Percentiles rank a stretch among this genome's conserved stretches.
Evolutionary conservation across 2,888 invertebrate genomes (phyloP).

Genomic region (Cerceris rybyensis): DNA sequence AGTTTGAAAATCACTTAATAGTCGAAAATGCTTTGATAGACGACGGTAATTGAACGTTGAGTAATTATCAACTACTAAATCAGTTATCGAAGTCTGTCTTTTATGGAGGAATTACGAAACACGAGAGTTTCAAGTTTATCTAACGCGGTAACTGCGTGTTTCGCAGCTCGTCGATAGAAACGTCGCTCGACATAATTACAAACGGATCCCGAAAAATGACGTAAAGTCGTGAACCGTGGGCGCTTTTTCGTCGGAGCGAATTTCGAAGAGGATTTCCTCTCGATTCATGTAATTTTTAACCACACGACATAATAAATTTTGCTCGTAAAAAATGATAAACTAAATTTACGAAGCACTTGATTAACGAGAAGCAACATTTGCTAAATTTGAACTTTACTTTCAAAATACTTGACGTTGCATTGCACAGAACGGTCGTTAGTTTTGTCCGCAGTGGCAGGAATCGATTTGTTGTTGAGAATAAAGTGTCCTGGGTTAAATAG

Average conservation of each 20-base stretch:
- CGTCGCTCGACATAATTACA: no score
- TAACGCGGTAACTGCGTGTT: background rate
- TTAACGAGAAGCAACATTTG: slow-evolving; percentile 49
- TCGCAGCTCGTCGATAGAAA: no score
- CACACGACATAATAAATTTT: background rate
- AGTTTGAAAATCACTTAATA: slow-evolving; percentile 4
- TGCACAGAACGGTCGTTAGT: background rate
- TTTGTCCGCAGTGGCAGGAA: no score
- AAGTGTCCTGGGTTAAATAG: background rate
- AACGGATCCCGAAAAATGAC: background rate
- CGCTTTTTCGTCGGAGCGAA: no score
- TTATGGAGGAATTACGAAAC: slow-evolving; percentile 19
- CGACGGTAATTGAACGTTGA: background rate
- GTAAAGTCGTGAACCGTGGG: no score
- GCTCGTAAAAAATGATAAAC: slow-evolving; percentile 41
- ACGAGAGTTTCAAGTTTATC: slow-evolving; percentile 6
- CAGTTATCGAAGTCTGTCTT: slow-evolving; percentile 29
- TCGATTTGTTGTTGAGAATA: no score
- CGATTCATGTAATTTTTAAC: slow-evolving; percentile 25
- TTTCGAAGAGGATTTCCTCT: background rate
- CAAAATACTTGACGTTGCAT: slow-evolving; percentile 10
- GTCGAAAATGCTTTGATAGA: slow-evolving; percentile 16
- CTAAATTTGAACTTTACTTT: slow-evolving; percentile 58
- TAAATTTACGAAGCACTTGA: slow-evolving; percentile 49
- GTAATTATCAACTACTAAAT: slow-evolving; percentile 11